A percentile compares a stretch with the other conserved stretches of the same genome.
These are phyloP conservation scores for Phania funesta DNA, from an alignment of 2,888 invertebrate genomes.

Conservation along the genomic window DNA sequence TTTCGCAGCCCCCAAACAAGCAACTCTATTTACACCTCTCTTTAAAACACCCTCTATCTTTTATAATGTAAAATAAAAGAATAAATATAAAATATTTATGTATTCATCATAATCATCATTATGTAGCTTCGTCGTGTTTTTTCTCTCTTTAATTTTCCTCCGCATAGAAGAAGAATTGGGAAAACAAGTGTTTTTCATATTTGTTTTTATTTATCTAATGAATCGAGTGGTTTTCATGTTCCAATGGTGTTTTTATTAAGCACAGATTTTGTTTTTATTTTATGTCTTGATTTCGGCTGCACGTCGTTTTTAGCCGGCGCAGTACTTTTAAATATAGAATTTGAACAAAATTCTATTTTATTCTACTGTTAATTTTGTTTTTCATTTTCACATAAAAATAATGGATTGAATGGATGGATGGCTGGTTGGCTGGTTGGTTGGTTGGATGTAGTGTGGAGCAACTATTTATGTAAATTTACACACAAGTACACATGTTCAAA, in stretches of 20 bases:
- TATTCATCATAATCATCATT: conserved; percentile 13
- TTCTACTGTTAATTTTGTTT: conserved; percentile 54
- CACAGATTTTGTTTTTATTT: not conserved
- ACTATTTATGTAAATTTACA: conserved; percentile 14
- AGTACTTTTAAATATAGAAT: conserved; percentile 76
- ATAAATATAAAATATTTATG: conserved; percentile 10
- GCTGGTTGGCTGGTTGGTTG: conserved; percentile 4
- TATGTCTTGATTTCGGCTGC: conserved; percentile 63
- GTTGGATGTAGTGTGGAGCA: conserved; percentile 18
- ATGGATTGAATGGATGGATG: conserved; percentile 21
- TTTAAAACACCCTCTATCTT: not conserved
- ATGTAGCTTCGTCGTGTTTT: not conserved
- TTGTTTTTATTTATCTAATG: conserved; percentile 14
- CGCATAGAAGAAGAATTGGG: conserved; percentile 3
- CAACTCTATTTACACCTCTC: not conserved
- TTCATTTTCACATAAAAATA: conserved; percentile 52
- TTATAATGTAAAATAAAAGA: not conserved
- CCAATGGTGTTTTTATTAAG: not conserved
- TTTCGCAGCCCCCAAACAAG: too few species aligned
- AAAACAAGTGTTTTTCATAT: conserved; percentile 43
- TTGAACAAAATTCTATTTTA: conserved; percentile 76
- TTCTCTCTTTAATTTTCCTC: not conserved
- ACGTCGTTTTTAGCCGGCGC: conserved; percentile 72
- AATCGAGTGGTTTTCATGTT: conserved; percentile 30
- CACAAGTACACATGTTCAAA: conserved; percentile 39